Base-by-base conservation (phyloP, 2,888 invertebrate genomes). In the Tipula vernalis region DNA sequence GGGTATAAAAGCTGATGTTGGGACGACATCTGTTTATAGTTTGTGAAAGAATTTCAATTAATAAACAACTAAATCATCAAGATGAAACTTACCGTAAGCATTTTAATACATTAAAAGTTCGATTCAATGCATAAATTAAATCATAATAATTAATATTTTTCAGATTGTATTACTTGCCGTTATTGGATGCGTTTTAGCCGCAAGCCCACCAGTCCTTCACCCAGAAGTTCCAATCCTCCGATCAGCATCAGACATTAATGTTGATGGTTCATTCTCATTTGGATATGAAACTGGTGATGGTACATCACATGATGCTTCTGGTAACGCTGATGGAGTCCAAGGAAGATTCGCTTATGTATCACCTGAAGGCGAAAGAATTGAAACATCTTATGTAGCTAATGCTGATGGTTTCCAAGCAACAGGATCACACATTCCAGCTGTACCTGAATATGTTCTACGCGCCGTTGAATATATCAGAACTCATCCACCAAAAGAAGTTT, bases 401-500 rank as follows among this genome's bases (percentile, higher is more conserved):
- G 51, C 5, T 6, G 57, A 86, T 86, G 86, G 86, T 42, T 86
- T 42, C 57, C 39, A 15, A 51, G 12, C 86, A n/a, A 6, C 13
- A 51, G 86, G 86, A 57, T 57, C 36, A 36, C 39, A 36, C 15
- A 51, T 86, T 57, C 86, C 57, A 57, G 39, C n/a, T 57, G 15
- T 57, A 36, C 86, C 86, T 57, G 36, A 15, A 18, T 8, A 10
- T 15, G 57, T 86, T 57, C 15, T 57, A 41, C 86, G 86, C 39
- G 86, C 86, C 57, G 39, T 86, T 15, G 86, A 39, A 57, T 86
- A 86, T 15, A 57, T 86, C 86, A 36, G 86, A 86, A 39, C 57
- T 39, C 86, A 86, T 86, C 86, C 86, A 57, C 36, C 86, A 86
- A 57, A 86, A 42, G 86, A 86, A 13, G 86, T 71, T 71, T 71